Evolutionary conservation across 2,797 vertebrate species (phyloP), one percentile per base, ranked within the genome.

Genomic region (Cuniculus paca): DNA sequence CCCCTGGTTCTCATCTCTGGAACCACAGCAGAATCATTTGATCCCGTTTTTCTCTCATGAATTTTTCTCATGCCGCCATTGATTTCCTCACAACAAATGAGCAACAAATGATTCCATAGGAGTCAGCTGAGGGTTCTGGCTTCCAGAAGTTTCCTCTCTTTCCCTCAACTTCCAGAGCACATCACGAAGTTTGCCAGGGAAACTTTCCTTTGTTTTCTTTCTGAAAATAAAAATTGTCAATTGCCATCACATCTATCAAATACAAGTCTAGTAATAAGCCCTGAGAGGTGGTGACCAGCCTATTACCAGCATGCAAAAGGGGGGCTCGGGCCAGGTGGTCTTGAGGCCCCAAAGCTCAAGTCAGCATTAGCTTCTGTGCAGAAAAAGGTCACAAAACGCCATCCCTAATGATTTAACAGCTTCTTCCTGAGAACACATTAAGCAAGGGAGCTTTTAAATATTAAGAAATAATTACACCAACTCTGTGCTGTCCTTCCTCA

Each of bases 371-470:
- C 85, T 16, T 19, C 97, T 98, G 97, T 97, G 98, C 98, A 98
- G 98, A 98, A 98, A 98, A 78, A 98, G 98, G 97, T 98, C 95
- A 93, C 98, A 97, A 98, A 98, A 98, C 98, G 85, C 98, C 90
- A 97, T 98, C 98, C 95, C 97, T 98, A 99, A 99, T 99, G 98
- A 99, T 98, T 99, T 98, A 99, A 98, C 98, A 98, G 98, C 98
- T 98, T 98, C 98, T 98, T 97, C 97, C 98, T 94, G 63, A 98
- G 98, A 98, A 98, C 98, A 98, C 98, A 99, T 99, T 99, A 99
- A 98, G 97, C 98, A 98, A 98, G 98, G 98, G 98, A 98, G 98
- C 98, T 98, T 99, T 99, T 98, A 98, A 98, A 98, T 99, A 98
- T 98, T 98, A 98, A 98, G 98, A 98, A 98, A 97, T 98, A 98